Evolutionary conservation across 2,113 vertebrate genomes (phyloP), one percentile per base, ranked within the genome.

Genomic region (Turnix velox): DNA sequence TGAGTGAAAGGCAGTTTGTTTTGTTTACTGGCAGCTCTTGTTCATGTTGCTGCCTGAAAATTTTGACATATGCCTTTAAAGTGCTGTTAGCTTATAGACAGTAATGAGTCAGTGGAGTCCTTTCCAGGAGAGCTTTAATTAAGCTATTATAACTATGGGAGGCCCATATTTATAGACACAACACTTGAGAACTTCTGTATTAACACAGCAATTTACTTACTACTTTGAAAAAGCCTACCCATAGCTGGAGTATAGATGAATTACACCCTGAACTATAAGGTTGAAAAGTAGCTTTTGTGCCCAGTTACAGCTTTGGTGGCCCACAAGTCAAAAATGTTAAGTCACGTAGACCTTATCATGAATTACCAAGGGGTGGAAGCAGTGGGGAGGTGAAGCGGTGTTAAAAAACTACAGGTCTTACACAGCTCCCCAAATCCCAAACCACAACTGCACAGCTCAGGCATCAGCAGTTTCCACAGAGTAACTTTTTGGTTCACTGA

Each of bases 51-150:
- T 89, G 52, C 62, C 62, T 85, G 45, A 59, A 71, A 74, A 59
- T 46, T 63, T 7, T 30, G 17, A n/a, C 14, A 1, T 19, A 16
- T 19, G 33, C 66, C 49, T 89, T 84, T 51, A 49, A 71, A 87
- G 54, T 35, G 24, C n/a, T 90, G 1, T 46, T 85, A 20, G 49
- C 23, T 83, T 75, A 18, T 42, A 76, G 63, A 18, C 73, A 49
- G 17, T 72, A 68, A 45, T 39, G 49, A 91, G 45, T 91, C 54
- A 33, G 33, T 76, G 35, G 33, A 51, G 35, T 77, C 43, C 48
- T 55, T 86, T 82, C 62, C 43, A 86, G 82, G 75, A 79, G 46
- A 84, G 63, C 43, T 83, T 80, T 92, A 84, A 83, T 88, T 73
- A 92, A 77, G 55, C 79, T 63, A 1, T 84, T 59, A 15, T 23